phyloP scores from a whole-genome alignment of 2,113 vertebrate genomes.

The Picathartes gymnocephalus region DNA sequence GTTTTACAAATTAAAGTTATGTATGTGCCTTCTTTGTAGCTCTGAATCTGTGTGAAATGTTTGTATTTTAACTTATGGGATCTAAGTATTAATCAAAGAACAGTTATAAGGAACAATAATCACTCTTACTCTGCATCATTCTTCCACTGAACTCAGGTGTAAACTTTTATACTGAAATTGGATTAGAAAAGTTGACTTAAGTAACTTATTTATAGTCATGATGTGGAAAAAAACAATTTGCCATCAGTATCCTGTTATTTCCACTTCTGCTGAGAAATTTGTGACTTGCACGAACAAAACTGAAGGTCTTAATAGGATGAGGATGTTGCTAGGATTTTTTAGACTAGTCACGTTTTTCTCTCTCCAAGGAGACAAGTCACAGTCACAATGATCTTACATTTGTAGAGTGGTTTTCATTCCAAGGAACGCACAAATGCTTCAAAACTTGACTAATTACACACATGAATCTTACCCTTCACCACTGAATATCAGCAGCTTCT shows the following conservation, averaged over 20 bases:
- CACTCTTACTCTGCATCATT: slow-evolving; percentile 29
- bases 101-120: slow-evolving; percentile 11
- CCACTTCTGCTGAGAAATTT: slow-evolving; percentile 42
- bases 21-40: not conserved
- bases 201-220: slow-evolving; percentile 41
- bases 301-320: not conserved
- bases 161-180: slow-evolving; percentile 30
- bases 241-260: slow-evolving; percentile 44
- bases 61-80: not conserved
- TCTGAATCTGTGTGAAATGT: not conserved
- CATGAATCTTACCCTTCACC: not conserved
- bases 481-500: not conserved
- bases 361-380: not conserved
- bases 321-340: not conserved
- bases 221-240: slow-evolving; percentile 43
- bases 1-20: not conserved
- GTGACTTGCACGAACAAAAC: slow-evolving; percentile 53
- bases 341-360: not conserved
- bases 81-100: slow-evolving; percentile 21
- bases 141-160: slow-evolving; percentile 2
- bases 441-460: not conserved
- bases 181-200: slow-evolving; percentile 49
- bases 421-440: not conserved
- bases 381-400: not conserved
- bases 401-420: not conserved